Conservation (phyloP, 2,797 vertebrate species). For the Columba guinea region DNA sequence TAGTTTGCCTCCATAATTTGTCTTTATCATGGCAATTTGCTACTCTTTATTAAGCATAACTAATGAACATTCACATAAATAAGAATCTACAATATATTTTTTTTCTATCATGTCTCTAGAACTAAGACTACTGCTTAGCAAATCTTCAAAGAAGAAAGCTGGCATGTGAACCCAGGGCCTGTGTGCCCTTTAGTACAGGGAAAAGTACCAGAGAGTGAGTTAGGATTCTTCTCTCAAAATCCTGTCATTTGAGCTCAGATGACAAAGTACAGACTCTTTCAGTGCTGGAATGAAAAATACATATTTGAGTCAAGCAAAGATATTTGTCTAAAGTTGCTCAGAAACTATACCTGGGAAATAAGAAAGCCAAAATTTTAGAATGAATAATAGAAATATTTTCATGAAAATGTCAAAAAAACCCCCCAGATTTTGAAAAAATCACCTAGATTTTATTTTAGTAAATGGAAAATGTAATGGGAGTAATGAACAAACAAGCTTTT, state of each 20-base stretch:
- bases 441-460: not conserved
- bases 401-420: not conserved
- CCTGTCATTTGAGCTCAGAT: not conserved
- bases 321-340: not conserved
- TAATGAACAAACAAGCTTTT: not conserved
- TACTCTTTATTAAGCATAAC: not conserved
- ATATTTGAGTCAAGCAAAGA: not conserved
- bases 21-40: not conserved
- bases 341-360: not conserved
- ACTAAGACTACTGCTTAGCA: not conserved
- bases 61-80: not conserved
- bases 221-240: not conserved
- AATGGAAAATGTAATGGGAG: not conserved
- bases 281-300: not conserved
- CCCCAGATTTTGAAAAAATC: not conserved
- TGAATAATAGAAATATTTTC: not conserved
- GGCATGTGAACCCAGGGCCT: not conserved
- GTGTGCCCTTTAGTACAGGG: accelerated
- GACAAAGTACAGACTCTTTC: not conserved
- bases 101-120: not conserved
- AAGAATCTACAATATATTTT: not conserved
- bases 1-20: not conserved
- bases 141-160: not conserved
- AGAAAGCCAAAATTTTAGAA: not conserved
- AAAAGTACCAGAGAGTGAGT: not conserved